These are phyloP conservation scores for Nothocercus julius DNA, from an alignment of 2,113 vertebrate species.

Conservation along the genomic window DNA sequence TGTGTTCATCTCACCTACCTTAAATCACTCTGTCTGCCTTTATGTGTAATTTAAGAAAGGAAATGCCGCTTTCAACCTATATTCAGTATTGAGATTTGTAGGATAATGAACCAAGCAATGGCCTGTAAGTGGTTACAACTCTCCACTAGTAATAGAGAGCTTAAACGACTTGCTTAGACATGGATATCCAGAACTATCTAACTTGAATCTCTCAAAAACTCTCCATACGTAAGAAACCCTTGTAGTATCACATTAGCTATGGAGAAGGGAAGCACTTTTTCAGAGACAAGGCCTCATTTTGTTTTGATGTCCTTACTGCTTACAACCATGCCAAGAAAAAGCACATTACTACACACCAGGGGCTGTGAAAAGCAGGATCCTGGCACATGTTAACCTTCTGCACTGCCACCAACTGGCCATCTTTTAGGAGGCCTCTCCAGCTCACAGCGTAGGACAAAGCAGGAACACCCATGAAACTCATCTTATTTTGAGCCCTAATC, in stretches of 20 bases:
- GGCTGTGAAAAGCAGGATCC: not conserved
- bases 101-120: not conserved
- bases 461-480: not conserved
- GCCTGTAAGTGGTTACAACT: not conserved
- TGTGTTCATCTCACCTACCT: not conserved
- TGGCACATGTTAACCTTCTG: not conserved
- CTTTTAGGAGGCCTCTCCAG: not conserved
- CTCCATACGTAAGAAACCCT: not conserved
- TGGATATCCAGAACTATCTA: not conserved
- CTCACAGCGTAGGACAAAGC: not conserved
- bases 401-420: not conserved
- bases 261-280: not conserved
- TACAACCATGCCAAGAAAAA: not conserved
- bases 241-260: not conserved
- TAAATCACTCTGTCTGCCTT: not conserved
- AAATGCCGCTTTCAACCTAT: rapidly evolving
- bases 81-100: not conserved
- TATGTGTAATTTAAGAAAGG: not conserved
- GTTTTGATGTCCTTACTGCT: not conserved
- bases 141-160: not conserved
- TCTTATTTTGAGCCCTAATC: not conserved
- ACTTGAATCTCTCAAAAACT: not conserved
- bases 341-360: not conserved
- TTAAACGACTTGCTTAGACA: not conserved
- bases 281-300: not conserved